These are phyloP conservation scores for Hylaeus volcanicus DNA, from an alignment of 1,140 invertebrate genomes.

Conservation along the genomic window DNA sequence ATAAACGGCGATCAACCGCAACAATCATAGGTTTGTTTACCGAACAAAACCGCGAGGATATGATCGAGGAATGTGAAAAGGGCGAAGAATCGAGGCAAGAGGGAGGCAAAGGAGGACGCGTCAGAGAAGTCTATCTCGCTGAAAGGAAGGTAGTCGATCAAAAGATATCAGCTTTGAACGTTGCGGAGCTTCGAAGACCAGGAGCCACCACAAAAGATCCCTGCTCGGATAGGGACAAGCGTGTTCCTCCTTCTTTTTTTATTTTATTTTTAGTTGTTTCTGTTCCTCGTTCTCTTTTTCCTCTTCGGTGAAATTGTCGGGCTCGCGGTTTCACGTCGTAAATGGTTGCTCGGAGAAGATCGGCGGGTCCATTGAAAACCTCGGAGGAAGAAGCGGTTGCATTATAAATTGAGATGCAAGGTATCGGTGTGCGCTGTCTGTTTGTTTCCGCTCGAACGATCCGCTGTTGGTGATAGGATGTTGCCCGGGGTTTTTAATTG, in stretches of 20 bases:
- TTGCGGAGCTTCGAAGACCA: conserved; percentile 34
- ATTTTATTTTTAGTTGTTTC: background rate
- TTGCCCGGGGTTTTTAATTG: conserved; percentile 24
- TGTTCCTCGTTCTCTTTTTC: background rate
- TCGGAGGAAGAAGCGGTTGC: conserved; percentile 7
- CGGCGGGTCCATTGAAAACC: conserved; percentile 43
- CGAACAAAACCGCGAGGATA: conserved; percentile 64
- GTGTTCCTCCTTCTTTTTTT: background rate
- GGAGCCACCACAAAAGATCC: conserved; percentile 61
- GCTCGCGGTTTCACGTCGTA: conserved; percentile 40
- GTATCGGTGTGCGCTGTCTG: conserved; percentile 9
- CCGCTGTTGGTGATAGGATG: background rate
- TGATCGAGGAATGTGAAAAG: conserved; percentile 40
- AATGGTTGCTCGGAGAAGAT: conserved; percentile 33
- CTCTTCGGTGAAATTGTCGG: conserved; percentile 5
- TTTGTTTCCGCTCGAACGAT: conserved; percentile 9
- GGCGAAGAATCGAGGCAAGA: conserved; percentile 30
- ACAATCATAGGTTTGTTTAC: conserved; percentile 69
- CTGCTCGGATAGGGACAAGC: conserved; percentile 26
- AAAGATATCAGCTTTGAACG: conserved; percentile 40
- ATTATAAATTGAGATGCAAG: conserved; percentile 43
- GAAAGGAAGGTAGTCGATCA: conserved; percentile 60
- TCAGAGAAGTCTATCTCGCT: conserved; percentile 52
- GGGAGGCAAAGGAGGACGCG: conserved; percentile 46
- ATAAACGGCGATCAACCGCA: conserved; percentile 39